Evolutionary conservation across 2,888 invertebrate genomes (phyloP).

Genomic region (Drosophila subquinaria): DNA sequence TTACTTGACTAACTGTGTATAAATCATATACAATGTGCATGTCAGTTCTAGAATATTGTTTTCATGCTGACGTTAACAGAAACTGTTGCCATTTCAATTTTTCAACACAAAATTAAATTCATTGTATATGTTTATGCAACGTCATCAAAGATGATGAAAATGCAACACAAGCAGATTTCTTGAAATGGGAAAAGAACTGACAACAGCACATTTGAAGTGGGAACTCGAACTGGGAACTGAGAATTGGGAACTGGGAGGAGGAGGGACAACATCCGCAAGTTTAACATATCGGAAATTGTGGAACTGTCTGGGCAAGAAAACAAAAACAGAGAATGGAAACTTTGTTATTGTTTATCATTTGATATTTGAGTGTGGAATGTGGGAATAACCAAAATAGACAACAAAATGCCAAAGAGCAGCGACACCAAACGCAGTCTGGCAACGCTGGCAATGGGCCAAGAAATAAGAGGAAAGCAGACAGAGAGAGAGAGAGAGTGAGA

Average conservation of each 20-base stretch:
- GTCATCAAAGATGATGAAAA: slow-evolving; percentile 40
- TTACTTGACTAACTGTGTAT: not conserved
- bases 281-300: slow-evolving; percentile 46
- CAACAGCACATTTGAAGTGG: slow-evolving; percentile 7
- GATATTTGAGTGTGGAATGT: slow-evolving; percentile 45
- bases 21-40: not conserved
- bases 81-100: slow-evolving; percentile 38
- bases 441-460: slow-evolving; percentile 52
- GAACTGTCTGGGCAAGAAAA: not conserved
- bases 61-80: slow-evolving; percentile 41
- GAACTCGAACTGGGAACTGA: slow-evolving; percentile 4
- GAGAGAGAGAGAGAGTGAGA: too few species aligned
- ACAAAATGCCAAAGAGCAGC: slow-evolving; percentile 75
- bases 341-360: slow-evolving; percentile 36
- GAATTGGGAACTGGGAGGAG: not conserved
- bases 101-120: slow-evolving; percentile 36
- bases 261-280: slow-evolving; percentile 53
- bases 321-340: not conserved
- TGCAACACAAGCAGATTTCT: slow-evolving; percentile 31
- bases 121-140: slow-evolving; percentile 53
- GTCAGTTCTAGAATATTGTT: slow-evolving; percentile 1
- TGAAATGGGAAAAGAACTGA: slow-evolving; percentile 29
- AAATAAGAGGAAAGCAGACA: not conserved
- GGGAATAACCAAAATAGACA: slow-evolving; percentile 15
- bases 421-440: slow-evolving; percentile 50